Conservation (phyloP, 2,888 invertebrate species). For the Xylophagus ater region DNA sequence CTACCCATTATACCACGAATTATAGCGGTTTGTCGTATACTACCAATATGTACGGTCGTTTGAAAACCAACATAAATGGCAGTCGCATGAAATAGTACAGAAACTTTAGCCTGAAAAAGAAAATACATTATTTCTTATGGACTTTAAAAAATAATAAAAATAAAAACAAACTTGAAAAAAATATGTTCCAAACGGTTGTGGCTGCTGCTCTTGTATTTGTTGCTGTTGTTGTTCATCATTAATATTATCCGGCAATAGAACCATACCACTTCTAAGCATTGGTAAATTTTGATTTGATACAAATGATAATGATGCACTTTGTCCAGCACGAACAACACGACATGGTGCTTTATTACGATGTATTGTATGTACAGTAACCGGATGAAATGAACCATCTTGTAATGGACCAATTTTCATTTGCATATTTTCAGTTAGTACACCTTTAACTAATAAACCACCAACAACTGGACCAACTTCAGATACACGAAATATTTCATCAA, state of each 20-base stretch:
- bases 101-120: constrained; percentile 67
- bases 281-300: constrained; percentile 40
- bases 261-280: constrained; percentile 71
- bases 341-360: constrained; percentile 90
- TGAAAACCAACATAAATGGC: constrained; percentile 76
- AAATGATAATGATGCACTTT: constrained; percentile 73
- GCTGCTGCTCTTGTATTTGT: no score
- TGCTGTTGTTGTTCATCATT: constrained; percentile 35
- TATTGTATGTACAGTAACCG: constrained; percentile 66
- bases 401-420: constrained; percentile 64
- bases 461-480: constrained; percentile 74
- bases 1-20: constrained; percentile 61
- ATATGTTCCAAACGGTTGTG: constrained; percentile 49
- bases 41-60: constrained; percentile 91
- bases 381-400: constrained; percentile 65
- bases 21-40: constrained; percentile 89
- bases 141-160: constrained; percentile 2
- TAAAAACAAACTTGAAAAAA: constrained; percentile 46
- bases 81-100: constrained; percentile 78
- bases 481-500: constrained; percentile 87
- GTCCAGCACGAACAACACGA: constrained; percentile 75
- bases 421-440: constrained; percentile 77
- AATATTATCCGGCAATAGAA: constrained; percentile 50
- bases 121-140: constrained; percentile 14
- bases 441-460: constrained; percentile 74